Evolutionary conservation across 2,113 vertebrate genomes (phyloP).

Genomic region (Sander vitreus): DNA sequence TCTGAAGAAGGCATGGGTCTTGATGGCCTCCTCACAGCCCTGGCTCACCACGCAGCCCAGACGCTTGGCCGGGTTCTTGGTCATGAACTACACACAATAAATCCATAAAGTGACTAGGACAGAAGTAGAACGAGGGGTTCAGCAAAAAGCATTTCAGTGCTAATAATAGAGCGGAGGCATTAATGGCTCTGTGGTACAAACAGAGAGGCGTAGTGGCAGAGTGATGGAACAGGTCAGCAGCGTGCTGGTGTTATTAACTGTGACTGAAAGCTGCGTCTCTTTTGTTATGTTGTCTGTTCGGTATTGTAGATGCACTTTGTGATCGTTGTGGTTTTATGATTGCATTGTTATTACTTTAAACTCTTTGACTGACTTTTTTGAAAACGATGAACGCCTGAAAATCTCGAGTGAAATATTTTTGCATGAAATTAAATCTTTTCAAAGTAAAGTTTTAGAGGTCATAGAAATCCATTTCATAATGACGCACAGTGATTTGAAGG

Average conservation of each 20-base stretch:
- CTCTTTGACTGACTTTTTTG: conserved; percentile 35
- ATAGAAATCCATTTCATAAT: neutral
- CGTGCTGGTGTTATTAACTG: conserved; percentile 42
- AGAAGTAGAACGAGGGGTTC: conserved; percentile 23
- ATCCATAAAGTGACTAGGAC: conserved; percentile 35
- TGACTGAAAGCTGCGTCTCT: conserved; percentile 34
- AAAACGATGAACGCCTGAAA: neutral
- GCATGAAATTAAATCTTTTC: neutral
- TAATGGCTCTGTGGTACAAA: conserved; percentile 50
- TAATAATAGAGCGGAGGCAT: conserved; percentile 57
- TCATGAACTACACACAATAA: conserved; percentile 91
- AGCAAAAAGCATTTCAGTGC: conserved; percentile 38
- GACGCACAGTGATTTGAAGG: neutral
- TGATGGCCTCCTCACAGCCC: conserved; percentile 95
- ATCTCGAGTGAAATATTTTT: neutral
- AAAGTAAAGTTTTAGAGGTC: neutral
- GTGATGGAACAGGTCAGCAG: conserved; percentile 53
- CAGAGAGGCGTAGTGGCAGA: conserved; percentile 44
- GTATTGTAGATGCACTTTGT: conserved; percentile 47
- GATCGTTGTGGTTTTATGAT: conserved; percentile 52
- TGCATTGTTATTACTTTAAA: conserved; percentile 31
- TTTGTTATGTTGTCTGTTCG: conserved; percentile 37
- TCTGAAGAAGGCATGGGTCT: conserved; percentile 96
- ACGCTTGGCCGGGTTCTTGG: conserved; percentile 96
- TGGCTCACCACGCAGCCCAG: conserved; percentile 95